A percentile compares a stretch with the other conserved stretches of the same genome.
phyloP scores from a whole-genome alignment of 2,888 invertebrate species.

The Nipponacmea schrenckii region DNA sequence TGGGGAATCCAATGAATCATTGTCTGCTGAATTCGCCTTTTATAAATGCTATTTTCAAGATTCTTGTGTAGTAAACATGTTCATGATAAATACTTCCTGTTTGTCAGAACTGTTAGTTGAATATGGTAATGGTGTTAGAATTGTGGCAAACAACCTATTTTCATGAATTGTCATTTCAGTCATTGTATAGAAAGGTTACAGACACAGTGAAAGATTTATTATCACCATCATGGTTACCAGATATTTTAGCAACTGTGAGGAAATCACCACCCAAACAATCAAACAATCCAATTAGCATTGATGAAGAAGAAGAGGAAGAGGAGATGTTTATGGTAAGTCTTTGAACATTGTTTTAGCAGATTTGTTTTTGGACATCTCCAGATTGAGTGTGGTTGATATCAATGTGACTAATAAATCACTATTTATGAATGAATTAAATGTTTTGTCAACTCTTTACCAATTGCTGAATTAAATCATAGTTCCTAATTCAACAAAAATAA shows the following conservation, averaged over 20 bases:
- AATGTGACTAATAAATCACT: too few relatives aligned
- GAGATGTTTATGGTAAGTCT: constrained; percentile 20
- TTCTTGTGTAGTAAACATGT: too few relatives aligned
- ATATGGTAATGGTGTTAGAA: background rate
- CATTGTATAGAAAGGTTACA: constrained; percentile 51
- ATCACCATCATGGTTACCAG: constrained; percentile 56
- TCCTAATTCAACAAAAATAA: too few relatives aligned
- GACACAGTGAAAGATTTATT: constrained; percentile 57
- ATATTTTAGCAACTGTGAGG: constrained; percentile 36
- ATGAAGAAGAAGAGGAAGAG: constrained; percentile 21
- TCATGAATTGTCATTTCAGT: constrained; percentile 38
- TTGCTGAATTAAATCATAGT: too few relatives aligned
- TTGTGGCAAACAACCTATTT: too few relatives aligned
- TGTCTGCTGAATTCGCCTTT: too few relatives aligned
- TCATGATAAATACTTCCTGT: too few relatives aligned
- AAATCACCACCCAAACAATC: constrained; percentile 27
- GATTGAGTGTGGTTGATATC: background rate
- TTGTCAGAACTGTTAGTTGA: background rate
- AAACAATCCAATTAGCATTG: constrained; percentile 10
- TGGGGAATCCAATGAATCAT: too few relatives aligned
- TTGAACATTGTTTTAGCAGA: constrained; percentile 2
- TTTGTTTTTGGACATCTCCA: background rate
- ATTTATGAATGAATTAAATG: too few relatives aligned
- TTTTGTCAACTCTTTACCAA: too few relatives aligned
- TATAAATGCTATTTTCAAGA: too few relatives aligned